A percentile compares a stretch with the other conserved stretches of the same genome.
These are phyloP conservation scores for Trematomus loennbergii DNA, from an alignment of 2,113 vertebrate genomes.

Conservation along the genomic window DNA sequence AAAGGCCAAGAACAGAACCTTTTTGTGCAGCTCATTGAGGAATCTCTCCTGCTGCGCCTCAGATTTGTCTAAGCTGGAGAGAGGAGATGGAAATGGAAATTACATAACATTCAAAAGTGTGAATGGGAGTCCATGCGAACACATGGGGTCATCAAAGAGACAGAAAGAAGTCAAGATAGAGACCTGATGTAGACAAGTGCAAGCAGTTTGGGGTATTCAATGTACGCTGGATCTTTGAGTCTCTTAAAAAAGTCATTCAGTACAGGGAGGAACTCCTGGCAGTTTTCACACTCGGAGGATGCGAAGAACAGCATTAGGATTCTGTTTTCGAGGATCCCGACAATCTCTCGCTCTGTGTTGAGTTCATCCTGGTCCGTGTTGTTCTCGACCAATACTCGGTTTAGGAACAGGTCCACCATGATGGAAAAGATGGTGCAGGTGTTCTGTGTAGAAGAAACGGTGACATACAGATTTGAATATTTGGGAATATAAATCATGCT, in stretches of 20 bases:
- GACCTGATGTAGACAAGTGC: constrained; percentile 88
- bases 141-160: not conserved
- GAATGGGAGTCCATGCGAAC: not conserved
- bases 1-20: constrained; percentile 89
- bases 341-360: constrained; percentile 89
- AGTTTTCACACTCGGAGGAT: constrained; percentile 72
- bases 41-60: constrained; percentile 85
- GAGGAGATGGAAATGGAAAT: constrained; percentile 21
- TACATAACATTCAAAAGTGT: not conserved
- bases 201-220: constrained; percentile 88
- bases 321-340: constrained; percentile 86
- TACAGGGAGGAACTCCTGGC: constrained; percentile 84
- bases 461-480: not conserved
- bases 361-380: constrained; percentile 88
- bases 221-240: constrained; percentile 90
- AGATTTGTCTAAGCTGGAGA: constrained; percentile 82
- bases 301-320: constrained; percentile 91
- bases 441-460: constrained; percentile 16
- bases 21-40: constrained; percentile 88
- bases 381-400: constrained; percentile 87
- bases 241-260: constrained; percentile 88
- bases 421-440: not conserved
- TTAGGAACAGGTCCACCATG: constrained; percentile 90
- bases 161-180: not conserved
- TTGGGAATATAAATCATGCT: not conserved